Conservation (phyloP, 2,888 invertebrate species). For the Volucella inflata region DNA sequence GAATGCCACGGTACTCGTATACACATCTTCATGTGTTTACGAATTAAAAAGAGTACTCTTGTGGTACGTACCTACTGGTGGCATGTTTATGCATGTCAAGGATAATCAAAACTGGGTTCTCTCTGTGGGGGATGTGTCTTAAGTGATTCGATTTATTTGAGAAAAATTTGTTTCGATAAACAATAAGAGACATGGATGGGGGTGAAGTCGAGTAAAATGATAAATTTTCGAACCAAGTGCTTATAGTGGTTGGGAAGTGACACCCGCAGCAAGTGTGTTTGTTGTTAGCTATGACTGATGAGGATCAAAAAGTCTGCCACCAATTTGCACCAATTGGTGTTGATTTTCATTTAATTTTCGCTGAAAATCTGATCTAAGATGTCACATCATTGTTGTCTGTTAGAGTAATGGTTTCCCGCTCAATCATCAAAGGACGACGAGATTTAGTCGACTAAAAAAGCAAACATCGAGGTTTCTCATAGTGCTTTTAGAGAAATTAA, state of each 20-base stretch:
- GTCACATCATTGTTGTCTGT: too few species aligned
- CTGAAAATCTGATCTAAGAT: neutral
- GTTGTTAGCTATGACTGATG: slow-evolving; percentile 43
- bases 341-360: slow-evolving; percentile 31
- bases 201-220: slow-evolving; percentile 38
- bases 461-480: too few species aligned
- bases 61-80: slow-evolving; percentile 19
- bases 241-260: slow-evolving; percentile 23
- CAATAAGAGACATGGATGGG: slow-evolving; percentile 24
- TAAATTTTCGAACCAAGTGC: slow-evolving; percentile 44
- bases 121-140: slow-evolving; percentile 61
- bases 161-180: slow-evolving; percentile 54
- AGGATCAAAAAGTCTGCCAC: slow-evolving; percentile 4
- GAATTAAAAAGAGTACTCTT: slow-evolving; percentile 36
- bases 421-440: too few species aligned
- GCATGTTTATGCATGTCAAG: slow-evolving; percentile 72
- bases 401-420: too few species aligned
- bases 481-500: too few species aligned
- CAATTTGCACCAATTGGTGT: slow-evolving; percentile 3
- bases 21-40: slow-evolving; percentile 42
- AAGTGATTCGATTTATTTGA: slow-evolving; percentile 24
- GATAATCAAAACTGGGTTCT: slow-evolving; percentile 69
- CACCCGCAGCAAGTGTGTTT: slow-evolving; percentile 46
- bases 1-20: slow-evolving; percentile 37
- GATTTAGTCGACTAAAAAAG: too few species aligned